These are phyloP conservation scores for Elanus axillaris DNA, from an alignment of 2,113 vertebrate genomes.

Conservation along the genomic window DNA sequence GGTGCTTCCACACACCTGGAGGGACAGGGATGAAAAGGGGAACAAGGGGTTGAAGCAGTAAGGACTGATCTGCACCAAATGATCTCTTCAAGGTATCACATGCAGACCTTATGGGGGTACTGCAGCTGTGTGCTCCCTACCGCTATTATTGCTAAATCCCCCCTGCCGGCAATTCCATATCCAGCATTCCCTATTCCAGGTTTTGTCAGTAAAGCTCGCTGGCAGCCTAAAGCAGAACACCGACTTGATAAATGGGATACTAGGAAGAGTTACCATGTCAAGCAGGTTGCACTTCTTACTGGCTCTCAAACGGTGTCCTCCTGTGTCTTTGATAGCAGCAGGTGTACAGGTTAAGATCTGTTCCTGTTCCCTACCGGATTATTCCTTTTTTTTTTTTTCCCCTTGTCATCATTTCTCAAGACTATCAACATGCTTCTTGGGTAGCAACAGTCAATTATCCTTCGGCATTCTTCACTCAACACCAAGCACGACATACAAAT, in stretches of 20 bases:
- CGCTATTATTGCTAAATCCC: neutral
- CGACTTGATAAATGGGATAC: neutral
- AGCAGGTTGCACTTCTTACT: neutral
- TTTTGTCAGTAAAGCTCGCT: neutral
- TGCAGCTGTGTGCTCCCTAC: neutral
- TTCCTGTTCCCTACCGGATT: neutral
- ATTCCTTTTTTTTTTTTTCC: fast-evolving
- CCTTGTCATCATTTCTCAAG: neutral
- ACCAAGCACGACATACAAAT: neutral
- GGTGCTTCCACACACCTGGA: neutral
- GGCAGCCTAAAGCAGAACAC: neutral
- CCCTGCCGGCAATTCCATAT: no score
- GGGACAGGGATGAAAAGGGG: neutral
- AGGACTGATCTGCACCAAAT: neutral
- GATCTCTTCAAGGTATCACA: neutral
- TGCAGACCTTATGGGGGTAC: fast-evolving
- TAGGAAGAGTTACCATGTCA: neutral
- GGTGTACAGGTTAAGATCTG: neutral
- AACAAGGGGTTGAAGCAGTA: neutral
- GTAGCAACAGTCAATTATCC: neutral
- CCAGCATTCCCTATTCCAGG: neutral
- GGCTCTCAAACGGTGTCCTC: neutral
- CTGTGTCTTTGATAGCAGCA: neutral
- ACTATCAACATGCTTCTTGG: neutral
- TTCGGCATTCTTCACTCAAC: neutral